Evolutionary conservation across 2,113 vertebrate genomes (phyloP).

Genomic region (Plecturocebus donacophilus): DNA sequence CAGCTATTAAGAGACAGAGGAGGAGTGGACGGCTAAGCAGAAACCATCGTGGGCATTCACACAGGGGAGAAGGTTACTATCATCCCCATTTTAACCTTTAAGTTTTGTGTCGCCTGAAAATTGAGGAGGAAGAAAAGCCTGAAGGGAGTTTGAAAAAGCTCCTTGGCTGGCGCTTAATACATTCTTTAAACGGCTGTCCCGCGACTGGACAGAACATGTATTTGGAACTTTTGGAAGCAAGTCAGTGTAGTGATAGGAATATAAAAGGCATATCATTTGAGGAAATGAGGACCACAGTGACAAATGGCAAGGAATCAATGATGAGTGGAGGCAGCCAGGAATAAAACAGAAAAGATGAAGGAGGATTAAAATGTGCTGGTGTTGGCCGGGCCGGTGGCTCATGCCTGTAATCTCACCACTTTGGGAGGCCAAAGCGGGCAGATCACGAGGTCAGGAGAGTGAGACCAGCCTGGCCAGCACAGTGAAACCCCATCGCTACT

Average conservation of each 20-base stretch:
- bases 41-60: neutral
- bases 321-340: neutral
- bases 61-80: neutral
- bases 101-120: neutral
- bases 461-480: too few species aligned
- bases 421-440: too few species aligned
- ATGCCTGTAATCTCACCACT: too few species aligned
- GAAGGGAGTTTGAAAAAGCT: neutral
- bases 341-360: accelerated
- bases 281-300: neutral
- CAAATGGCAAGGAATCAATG: neutral
- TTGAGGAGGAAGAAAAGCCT: neutral
- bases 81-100: neutral
- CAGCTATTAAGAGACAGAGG: neutral
- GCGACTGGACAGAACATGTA: neutral
- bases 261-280: too few species aligned
- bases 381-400: too few species aligned
- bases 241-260: neutral
- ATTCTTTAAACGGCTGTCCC: neutral
- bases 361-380: accelerated
- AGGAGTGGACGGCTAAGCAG: neutral
- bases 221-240: neutral
- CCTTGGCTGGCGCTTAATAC: neutral
- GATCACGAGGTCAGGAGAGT: too few species aligned
- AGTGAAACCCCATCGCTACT: too few species aligned